Percentiles rank a stretch among this genome's conserved stretches.
phyloP scores from a whole-genome alignment of 2,797 vertebrate genomes.

The Hybognathus amarus region DNA sequence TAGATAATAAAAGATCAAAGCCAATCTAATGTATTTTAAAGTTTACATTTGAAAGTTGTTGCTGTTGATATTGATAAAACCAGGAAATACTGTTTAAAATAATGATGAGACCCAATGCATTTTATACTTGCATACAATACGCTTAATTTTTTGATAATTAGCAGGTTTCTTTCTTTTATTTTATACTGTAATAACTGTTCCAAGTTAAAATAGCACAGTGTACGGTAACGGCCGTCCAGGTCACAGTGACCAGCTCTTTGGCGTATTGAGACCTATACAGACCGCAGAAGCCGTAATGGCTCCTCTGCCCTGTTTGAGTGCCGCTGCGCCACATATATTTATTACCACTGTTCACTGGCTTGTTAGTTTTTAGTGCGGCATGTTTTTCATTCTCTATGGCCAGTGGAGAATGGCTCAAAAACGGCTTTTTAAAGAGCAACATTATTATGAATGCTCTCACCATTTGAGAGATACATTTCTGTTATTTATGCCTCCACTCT shows the following conservation, averaged over 20 bases:
- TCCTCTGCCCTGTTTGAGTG: conserved; percentile 11
- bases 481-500: conserved; percentile 82
- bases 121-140: neutral
- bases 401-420: conserved; percentile 62
- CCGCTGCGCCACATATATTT: conserved; percentile 52
- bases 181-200: neutral
- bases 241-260: neutral
- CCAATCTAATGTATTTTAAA: neutral
- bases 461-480: conserved; percentile 75
- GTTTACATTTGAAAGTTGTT: neutral
- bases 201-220: neutral
- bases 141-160: neutral
- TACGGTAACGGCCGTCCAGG: neutral
- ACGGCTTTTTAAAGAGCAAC: conserved; percentile 64
- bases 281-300: conserved; percentile 15
- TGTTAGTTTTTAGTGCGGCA: conserved; percentile 67
- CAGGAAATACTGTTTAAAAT: neutral
- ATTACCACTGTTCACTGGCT: conserved; percentile 62
- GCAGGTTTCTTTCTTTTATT: neutral
- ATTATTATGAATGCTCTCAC: conserved; percentile 65
- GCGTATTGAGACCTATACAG: neutral
- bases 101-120: neutral
- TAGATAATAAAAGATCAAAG: neutral
- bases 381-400: conserved; percentile 62
- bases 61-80: neutral